Conservation (phyloP, 1,140 invertebrate species). For the Drosophila kepulauana region DNA sequence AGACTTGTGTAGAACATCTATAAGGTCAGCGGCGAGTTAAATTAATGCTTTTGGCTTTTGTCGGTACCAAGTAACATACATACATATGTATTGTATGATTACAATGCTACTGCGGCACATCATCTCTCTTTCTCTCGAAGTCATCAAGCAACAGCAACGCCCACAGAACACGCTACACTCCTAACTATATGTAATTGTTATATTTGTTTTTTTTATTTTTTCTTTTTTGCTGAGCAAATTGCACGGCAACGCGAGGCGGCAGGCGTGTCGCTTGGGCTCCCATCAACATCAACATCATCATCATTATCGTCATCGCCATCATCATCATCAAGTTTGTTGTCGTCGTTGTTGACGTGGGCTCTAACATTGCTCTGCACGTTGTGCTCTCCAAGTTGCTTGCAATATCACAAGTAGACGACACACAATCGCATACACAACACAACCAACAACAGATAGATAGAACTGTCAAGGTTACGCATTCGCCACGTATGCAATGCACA, state of each 20-base stretch:
- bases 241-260: conserved; percentile 45
- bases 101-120: conserved; percentile 17
- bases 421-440: conserved; percentile 5
- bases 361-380: conserved; percentile 31
- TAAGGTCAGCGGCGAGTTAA: conserved; percentile 1
- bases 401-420: conserved; percentile 40
- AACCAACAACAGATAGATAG: conserved; percentile 10
- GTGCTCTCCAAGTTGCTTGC: conserved; percentile 51
- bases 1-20: not conserved
- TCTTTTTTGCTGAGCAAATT: conserved; percentile 61
- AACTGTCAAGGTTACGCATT: conserved; percentile 79
- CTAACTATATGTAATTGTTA: conserved; percentile 76
- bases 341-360: conserved; percentile 34
- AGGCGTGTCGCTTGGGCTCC: conserved; percentile 54
- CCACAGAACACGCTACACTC: conserved; percentile 52
- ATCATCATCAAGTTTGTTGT: not conserved
- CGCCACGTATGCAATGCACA: conserved; percentile 73
- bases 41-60: conserved; percentile 3
- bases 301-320: not conserved
- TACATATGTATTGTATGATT: conserved; percentile 27
- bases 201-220: conserved; percentile 10
- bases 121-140: conserved; percentile 10
- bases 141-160: conserved; percentile 25
- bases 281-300: conserved; percentile 27
- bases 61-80: not conserved